Conservation (phyloP, 1,140 invertebrate species). For the Eumeta japonica region DNA sequence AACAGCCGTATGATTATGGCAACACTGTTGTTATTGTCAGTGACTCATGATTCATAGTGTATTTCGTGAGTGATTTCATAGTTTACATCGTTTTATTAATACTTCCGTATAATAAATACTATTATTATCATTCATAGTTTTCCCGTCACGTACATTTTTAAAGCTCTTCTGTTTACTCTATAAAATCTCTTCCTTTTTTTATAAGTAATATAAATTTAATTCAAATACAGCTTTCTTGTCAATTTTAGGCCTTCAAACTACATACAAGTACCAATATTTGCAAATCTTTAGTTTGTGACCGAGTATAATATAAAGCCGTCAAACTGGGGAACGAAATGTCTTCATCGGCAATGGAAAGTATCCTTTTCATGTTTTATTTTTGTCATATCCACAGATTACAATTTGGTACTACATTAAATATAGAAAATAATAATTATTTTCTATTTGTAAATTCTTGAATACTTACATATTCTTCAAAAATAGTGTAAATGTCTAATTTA, state of each 20-base stretch:
- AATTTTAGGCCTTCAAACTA: neutral
- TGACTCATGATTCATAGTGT: no score
- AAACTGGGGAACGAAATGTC: constrained; percentile 84
- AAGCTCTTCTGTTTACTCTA: constrained; percentile 4
- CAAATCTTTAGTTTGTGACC: constrained; percentile 19
- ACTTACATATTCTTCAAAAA: no score
- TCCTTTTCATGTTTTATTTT: constrained; percentile 60
- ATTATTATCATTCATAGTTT: neutral
- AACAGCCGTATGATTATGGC: no score
- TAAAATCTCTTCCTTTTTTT: no score
- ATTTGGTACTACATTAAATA: constrained; percentile 45
- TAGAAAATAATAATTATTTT: no score
- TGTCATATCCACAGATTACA: constrained; percentile 7
- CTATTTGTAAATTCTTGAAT: no score
- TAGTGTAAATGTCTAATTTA: no score
- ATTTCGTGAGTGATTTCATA: no score
- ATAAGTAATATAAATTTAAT: no score
- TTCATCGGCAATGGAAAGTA: constrained; percentile 83
- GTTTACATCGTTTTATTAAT: no score
- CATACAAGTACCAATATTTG: neutral
- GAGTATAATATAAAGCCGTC: constrained; percentile 40
- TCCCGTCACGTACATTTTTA: no score
- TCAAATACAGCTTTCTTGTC: neutral
- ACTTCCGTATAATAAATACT: neutral
- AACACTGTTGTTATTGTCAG: no score